Percentiles rank a stretch among this genome's conserved stretches.
These are phyloP conservation scores for Drosophila elegans DNA, from an alignment of 1,140 invertebrate genomes.

Conservation along the genomic window DNA sequence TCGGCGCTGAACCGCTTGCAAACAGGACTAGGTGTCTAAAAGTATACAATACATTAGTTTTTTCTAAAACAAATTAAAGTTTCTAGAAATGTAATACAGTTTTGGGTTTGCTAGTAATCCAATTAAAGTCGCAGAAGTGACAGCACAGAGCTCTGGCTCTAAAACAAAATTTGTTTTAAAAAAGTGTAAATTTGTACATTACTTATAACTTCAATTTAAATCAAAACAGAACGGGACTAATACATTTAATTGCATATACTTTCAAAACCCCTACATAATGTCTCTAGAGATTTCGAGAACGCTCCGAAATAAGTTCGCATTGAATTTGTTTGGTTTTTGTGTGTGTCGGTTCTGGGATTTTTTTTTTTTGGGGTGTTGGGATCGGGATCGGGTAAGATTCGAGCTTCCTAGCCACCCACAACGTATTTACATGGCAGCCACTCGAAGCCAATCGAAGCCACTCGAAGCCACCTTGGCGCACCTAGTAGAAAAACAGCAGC, in stretches of 20 bases:
- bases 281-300: background rate
- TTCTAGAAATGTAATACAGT: background rate
- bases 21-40: background rate
- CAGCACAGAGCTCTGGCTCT: background rate
- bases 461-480: slow-evolving; percentile 29
- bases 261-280: background rate
- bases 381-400: slow-evolving; percentile 38
- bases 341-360: slow-evolving; percentile 15
- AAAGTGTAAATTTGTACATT: background rate
- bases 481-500: slow-evolving; percentile 93
- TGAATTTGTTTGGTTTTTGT: slow-evolving; percentile 28
- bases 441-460: slow-evolving; percentile 26
- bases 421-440: slow-evolving; percentile 67
- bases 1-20: background rate
- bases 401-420: slow-evolving; percentile 35
- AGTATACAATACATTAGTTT: background rate
- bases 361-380: slow-evolving; percentile 20
- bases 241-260: slow-evolving; percentile 7
- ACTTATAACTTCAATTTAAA: background rate
- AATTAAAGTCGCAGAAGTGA: background rate
- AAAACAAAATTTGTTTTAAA: background rate
- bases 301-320: slow-evolving; percentile 32
- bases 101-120: background rate
- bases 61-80: background rate
- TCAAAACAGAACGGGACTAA: background rate